A percentile compares a stretch with the other conserved stretches of the same genome.
These are phyloP conservation scores for Tokudaia muenninki DNA, from an alignment of 2,797 vertebrate genomes.

Conservation along the genomic window DNA sequence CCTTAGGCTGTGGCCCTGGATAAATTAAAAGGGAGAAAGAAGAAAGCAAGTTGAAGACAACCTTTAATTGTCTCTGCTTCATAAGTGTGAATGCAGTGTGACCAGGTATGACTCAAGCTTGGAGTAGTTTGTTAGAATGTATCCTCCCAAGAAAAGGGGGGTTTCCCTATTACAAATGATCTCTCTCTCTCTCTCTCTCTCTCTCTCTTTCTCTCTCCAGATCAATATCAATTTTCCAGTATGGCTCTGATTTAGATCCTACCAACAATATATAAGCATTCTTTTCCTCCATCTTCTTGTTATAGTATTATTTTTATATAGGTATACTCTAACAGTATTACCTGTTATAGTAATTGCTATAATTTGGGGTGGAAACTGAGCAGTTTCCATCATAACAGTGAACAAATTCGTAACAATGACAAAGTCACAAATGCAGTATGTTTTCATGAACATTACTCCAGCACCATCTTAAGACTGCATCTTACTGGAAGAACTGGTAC, in stretches of 20 bases:
- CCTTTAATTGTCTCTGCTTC: not conserved
- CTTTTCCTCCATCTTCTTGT: not conserved
- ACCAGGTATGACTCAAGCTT: not conserved
- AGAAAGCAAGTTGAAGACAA: too few species aligned
- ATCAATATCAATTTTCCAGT: too few species aligned
- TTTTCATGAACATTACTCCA: not conserved
- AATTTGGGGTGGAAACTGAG: not conserved
- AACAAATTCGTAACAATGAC: not conserved
- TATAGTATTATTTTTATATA: too few species aligned
- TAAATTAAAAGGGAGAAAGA: not conserved
- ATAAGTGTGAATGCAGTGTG: not conserved
- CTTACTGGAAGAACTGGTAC: not conserved
- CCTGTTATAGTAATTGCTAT: not conserved
- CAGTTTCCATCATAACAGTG: not conserved
- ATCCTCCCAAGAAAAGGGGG: not conserved
- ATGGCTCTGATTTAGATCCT: not conserved
- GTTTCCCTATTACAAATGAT: not conserved
- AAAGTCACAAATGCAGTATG: not conserved
- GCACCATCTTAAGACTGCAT: not conserved
- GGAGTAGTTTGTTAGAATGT: not conserved
- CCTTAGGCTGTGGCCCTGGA: not conserved
- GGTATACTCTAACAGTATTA: too few species aligned
- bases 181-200: too few species aligned
- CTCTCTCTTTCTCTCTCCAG: too few species aligned
- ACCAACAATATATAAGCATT: not conserved